Conservation (phyloP, 2,797 vertebrate genomes). For the Lagodon rhomboides region DNA sequence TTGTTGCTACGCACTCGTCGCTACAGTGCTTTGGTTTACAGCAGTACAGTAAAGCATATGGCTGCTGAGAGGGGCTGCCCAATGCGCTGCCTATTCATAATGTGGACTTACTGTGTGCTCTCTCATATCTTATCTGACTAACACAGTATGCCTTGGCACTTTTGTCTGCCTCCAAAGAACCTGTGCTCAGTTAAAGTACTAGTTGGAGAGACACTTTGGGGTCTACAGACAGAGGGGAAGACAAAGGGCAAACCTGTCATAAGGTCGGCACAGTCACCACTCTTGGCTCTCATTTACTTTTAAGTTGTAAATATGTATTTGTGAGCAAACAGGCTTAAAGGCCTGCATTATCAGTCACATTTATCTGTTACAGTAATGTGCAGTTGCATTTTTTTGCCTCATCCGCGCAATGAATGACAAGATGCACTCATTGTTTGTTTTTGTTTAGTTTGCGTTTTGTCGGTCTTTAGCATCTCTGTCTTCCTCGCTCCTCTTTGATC, state of each 20-base stretch:
- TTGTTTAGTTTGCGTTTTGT: conserved; percentile 80
- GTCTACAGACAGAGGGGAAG: conserved; percentile 6
- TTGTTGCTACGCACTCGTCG: not conserved
- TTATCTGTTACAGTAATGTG: conserved; percentile 37
- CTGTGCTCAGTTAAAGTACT: conserved; percentile 56
- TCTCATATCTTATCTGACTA: conserved; percentile 79
- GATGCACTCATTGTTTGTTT: conserved; percentile 77
- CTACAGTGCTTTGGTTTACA: conserved; percentile 50
- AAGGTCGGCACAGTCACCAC: conserved; percentile 14
- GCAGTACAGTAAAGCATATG: conserved; percentile 49
- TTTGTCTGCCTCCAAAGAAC: conserved; percentile 76
- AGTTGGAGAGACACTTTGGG: conserved; percentile 51
- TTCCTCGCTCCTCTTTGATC: conserved; percentile 80
- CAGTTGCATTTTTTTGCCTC: conserved; percentile 37
- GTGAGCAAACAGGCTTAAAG: conserved; percentile 19
- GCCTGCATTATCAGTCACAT: conserved; percentile 17
- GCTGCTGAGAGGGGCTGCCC: conserved; percentile 49
- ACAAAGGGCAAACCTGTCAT: conserved; percentile 43
- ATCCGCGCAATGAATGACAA: conserved; percentile 63
- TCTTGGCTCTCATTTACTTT: conserved; percentile 26
- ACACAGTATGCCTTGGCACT: conserved; percentile 66
- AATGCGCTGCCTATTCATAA: conserved; percentile 65
- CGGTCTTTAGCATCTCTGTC: conserved; percentile 78
- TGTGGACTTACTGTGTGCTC: conserved; percentile 46
- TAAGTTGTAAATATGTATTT: conserved; percentile 40